These are phyloP conservation scores for Heterotilapia buettikoferi DNA, from an alignment of 2,113 vertebrate species.

Conservation along the genomic window DNA sequence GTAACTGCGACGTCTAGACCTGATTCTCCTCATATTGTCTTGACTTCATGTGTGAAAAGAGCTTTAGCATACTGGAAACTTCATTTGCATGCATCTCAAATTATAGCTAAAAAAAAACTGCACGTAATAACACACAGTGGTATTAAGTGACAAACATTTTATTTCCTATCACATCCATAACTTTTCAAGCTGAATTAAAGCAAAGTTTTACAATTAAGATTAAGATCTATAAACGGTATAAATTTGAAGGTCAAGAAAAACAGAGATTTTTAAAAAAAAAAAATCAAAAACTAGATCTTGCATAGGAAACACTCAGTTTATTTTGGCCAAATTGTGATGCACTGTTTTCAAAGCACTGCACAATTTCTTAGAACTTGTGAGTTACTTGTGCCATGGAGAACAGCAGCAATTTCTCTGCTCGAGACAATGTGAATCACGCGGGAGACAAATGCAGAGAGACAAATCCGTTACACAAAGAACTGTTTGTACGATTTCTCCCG, in stretches of 20 bases:
- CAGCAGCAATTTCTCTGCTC: not conserved
- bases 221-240: not conserved
- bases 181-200: not conserved
- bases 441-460: conserved; percentile 16
- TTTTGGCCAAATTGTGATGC: not conserved
- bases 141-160: not conserved
- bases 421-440: conserved; percentile 22
- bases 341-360: not conserved
- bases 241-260: not conserved
- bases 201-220: not conserved
- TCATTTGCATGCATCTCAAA: not conserved
- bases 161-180: not conserved
- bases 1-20: not conserved
- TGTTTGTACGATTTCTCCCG: conserved; percentile 38
- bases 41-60: not conserved
- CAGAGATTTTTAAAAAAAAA: rapidly evolving
- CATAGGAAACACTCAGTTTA: not conserved
- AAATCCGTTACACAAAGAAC: conserved; percentile 42
- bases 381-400: not conserved
- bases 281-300: not conserved
- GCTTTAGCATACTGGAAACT: not conserved
- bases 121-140: not conserved
- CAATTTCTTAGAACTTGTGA: not conserved
- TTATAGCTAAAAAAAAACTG: not conserved
- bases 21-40: not conserved